A percentile compares a stretch with the other conserved stretches of the same genome.
Conservation (phyloP, 2,113 vertebrate genomes). For the Sinocyclocheilus grahami region DNA sequence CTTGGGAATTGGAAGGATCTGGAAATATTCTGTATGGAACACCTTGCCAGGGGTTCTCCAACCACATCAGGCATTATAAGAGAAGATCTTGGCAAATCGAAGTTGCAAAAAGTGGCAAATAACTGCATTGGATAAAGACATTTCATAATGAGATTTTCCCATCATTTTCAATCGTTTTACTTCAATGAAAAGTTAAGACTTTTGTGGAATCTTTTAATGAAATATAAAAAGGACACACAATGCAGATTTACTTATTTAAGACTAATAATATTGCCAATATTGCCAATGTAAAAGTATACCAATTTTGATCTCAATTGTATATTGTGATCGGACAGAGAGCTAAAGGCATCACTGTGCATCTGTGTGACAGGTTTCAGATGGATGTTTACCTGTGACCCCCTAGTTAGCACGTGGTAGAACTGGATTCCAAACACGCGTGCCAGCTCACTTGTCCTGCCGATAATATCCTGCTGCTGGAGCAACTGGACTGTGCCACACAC, state of each 20-base stretch:
- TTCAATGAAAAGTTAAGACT: neutral
- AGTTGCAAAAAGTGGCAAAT: too few species aligned
- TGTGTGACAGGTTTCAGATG: neutral
- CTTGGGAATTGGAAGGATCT: too few species aligned
- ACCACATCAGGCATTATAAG: too few species aligned
- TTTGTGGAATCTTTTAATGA: neutral
- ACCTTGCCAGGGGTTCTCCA: too few species aligned
- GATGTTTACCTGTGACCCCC: slow-evolving; percentile 84
- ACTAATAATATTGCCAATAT: too few species aligned
- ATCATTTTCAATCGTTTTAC: too few species aligned
- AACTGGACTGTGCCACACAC: slow-evolving; percentile 87
- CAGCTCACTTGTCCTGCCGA: slow-evolving; percentile 96
- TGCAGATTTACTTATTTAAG: neutral
- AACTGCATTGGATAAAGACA: too few species aligned
- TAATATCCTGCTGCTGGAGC: slow-evolving; percentile 89
- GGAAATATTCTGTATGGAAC: too few species aligned
- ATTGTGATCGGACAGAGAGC: neutral
- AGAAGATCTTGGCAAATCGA: too few species aligned
- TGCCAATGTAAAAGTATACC: too few species aligned
- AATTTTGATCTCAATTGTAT: neutral
- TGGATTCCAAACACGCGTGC: slow-evolving; percentile 96
- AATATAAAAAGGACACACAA: neutral
- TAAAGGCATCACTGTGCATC: neutral
- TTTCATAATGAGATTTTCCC: too few species aligned
- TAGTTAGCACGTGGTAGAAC: slow-evolving; percentile 94